A percentile compares a stretch with the other conserved stretches of the same genome.
These are phyloP conservation scores for Sciurus carolinensis DNA, from an alignment of 2,797 vertebrate genomes.

Conservation along the genomic window DNA sequence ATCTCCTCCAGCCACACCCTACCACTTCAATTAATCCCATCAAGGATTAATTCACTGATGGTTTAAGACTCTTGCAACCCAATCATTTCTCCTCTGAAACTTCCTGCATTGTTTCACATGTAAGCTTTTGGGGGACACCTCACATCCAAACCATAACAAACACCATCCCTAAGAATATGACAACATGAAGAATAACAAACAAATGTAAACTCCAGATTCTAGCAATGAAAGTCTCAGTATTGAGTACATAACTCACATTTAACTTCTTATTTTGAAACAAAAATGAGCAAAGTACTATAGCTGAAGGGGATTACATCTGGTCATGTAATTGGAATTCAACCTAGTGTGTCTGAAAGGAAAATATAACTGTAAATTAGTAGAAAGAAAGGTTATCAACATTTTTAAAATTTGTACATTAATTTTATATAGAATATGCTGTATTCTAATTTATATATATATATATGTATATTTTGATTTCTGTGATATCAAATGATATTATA, in stretches of 20 bases:
- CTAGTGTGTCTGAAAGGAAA: constrained; percentile 15
- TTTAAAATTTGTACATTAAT: constrained; percentile 55
- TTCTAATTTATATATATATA: constrained; percentile 46
- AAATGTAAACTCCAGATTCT: constrained; percentile 35
- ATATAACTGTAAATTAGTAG: constrained; percentile 52
- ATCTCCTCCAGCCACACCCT: too few relatives aligned
- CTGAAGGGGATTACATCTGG: constrained; percentile 71
- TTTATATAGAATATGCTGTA: constrained; percentile 46
- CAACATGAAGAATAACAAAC: not conserved
- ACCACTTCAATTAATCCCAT: too few relatives aligned
- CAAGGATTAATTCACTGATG: too few relatives aligned
- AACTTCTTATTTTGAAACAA: constrained; percentile 60
- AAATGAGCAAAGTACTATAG: constrained; percentile 60
- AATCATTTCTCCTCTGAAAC: too few relatives aligned
- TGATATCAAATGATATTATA: constrained; percentile 28
- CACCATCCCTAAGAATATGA: not conserved
- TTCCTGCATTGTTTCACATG: too few relatives aligned
- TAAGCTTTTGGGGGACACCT: too few relatives aligned
- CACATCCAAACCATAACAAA: too few relatives aligned
- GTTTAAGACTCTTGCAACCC: too few relatives aligned
- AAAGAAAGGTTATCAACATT: constrained; percentile 49
- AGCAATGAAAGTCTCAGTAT: constrained; percentile 9
- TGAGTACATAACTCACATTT: constrained; percentile 43
- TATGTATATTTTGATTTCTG: not conserved
- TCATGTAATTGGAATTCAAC: constrained; percentile 48